These are phyloP conservation scores for Blomia tropicalis DNA, from an alignment of 2,888 invertebrate genomes.

Conservation along the genomic window DNA sequence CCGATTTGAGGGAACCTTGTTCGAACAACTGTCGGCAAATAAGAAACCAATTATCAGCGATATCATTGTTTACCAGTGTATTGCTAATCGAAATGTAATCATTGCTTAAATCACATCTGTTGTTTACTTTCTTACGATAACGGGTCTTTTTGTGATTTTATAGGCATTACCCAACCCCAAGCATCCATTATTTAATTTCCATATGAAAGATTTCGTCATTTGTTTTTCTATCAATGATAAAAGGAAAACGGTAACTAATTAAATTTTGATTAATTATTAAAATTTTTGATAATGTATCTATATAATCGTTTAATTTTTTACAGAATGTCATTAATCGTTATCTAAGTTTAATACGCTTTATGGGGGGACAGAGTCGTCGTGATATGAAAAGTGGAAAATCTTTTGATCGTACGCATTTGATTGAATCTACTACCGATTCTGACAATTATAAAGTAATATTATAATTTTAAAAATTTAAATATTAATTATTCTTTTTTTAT, in stretches of 20 bases:
- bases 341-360: slow-evolving; percentile 60
- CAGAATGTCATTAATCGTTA: slow-evolving; percentile 15
- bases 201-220: slow-evolving; percentile 18
- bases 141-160: background rate
- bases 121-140: background rate
- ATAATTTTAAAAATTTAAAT: slow-evolving; percentile 10
- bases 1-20: slow-evolving; percentile 6
- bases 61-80: slow-evolving; percentile 5
- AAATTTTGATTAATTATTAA: background rate
- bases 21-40: background rate
- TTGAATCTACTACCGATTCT: slow-evolving; percentile 71
- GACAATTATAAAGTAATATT: slow-evolving; percentile 57
- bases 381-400: slow-evolving; percentile 58
- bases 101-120: background rate
- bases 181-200: slow-evolving; percentile 19
- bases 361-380: slow-evolving; percentile 87
- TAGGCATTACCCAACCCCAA: slow-evolving; percentile 18
- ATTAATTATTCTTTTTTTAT: background rate
- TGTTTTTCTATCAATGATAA: slow-evolving; percentile 18
- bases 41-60: slow-evolving; percentile 21
- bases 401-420: slow-evolving; percentile 62
- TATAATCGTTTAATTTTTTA: background rate
- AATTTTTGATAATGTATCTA: background rate
- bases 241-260: slow-evolving; percentile 4
- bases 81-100: slow-evolving; percentile 10